Base-by-base conservation (phyloP, 2,797 vertebrate species). In the Sitta carolinensis region DNA sequence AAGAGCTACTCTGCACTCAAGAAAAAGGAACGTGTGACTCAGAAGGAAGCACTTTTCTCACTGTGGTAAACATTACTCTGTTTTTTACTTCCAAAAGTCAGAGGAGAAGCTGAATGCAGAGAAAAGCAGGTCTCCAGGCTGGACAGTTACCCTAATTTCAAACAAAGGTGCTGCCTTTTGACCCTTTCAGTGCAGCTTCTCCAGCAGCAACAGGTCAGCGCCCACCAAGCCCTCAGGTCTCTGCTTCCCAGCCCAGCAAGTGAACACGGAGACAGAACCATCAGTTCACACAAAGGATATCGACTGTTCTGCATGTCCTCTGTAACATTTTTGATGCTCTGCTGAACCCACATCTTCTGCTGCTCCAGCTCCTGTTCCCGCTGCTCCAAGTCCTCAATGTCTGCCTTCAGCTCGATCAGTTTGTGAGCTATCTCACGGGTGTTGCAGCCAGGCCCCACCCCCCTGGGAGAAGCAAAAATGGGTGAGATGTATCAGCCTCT, bases 401-500 rank as follows among this genome's bases (percentile, higher is more conserved):
- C 99, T 9, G 99, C 98, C 98, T 99, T 99, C 96, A 99, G 98
- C 93, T 99, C 99, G 1, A 99, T 99, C 89, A 99, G 98, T 94
- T 99, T 99, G 98, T 99, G 99, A 0, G 99, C 99, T 78, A 99
- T 99, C 96, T 99, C 99, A 58, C 99, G 98, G 3, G 99, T 99
- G 97, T 99, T 99, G 95, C 99, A 99, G 92, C 99, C 99, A 55
- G 99, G 99, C 78, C 99, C 99, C 27, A 99, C 99, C 4, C 99
- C 99, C 95, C 99, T 99, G 94, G 10, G 30, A 34, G 66, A 80
- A 64, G 66, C 12, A 19, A 62, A 73, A 72, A 87, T 27, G 7
- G 69, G 43, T 5, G 20, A 90, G 20, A 58, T 4, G 6, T 21
- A 55, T 81, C 55, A 84, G 58, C n/a, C 38, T 63, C 58, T 45